Evolutionary conservation across 2,113 vertebrate genomes (phyloP), one percentile per base, ranked within the genome.

Genomic region (Psilopsiagon aurifrons): DNA sequence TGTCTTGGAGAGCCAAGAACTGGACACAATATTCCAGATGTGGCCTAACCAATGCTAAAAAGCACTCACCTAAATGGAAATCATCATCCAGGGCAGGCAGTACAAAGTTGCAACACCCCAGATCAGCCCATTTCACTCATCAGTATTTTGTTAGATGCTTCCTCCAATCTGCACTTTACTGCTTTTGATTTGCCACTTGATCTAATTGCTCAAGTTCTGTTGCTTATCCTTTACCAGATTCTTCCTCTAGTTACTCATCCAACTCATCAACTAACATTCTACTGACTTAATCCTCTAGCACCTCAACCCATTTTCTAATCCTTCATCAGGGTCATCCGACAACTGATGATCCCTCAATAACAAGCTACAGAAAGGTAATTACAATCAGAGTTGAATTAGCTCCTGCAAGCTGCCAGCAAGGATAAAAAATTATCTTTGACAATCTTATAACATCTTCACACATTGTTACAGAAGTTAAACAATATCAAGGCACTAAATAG

Each of bases 321-420:
- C 88, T 84, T 92, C 87, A 88, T 79, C 70, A 94, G 35, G 78
- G 60, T 92, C 86, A 91, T 75, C 71, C 64, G 83, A 84, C 47
- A 92, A 84, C 60, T 85, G 86, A 91, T 39, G 46, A 94, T 62
- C 73, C 79, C 71, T 44, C 59, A 96, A 94, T 37, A 97, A 87
- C 66, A 86, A 93, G 77, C 62, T 62, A 76, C 27, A 88, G 74
- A 84, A 77, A 82, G 54, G 39, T 10, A 77, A 90, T 60, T 79
- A 87, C 89, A 70, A 82, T 55, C 39, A 17, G 46, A 95, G 33
- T 29, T 41, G 31, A 78, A 91, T 57, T 75, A 89, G 23, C 12
- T 35, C n/a, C 24, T 77, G 51, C 76, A 62, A n/a, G 23, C 64
- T 92, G 57, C 35, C 68, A 83, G 59, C 25, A 77, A 88, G 73